A percentile compares a stretch with the other conserved stretches of the same genome.
These are phyloP conservation scores for Zalophus californianus DNA, from an alignment of 2,797 vertebrate genomes.

Conservation along the genomic window DNA sequence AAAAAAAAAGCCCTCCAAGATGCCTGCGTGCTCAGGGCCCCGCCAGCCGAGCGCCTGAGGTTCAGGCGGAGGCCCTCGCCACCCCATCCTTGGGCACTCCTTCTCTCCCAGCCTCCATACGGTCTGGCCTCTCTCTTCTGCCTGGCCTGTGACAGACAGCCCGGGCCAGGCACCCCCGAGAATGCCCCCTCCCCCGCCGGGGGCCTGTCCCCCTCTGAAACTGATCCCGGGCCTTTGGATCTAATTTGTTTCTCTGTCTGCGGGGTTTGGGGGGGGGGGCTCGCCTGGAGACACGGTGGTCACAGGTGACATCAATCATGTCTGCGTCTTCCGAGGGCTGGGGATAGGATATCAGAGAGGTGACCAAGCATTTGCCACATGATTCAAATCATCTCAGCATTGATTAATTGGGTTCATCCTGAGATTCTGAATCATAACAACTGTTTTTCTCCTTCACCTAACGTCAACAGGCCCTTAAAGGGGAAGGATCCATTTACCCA, in stretches of 20 bases:
- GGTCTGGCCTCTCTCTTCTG: constrained; percentile 75
- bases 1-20: constrained; percentile 56
- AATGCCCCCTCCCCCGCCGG: neutral
- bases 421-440: constrained; percentile 90
- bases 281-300: constrained; percentile 83
- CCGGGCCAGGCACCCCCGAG: constrained; percentile 54
- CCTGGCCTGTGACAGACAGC: constrained; percentile 66
- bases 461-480: constrained; percentile 89
- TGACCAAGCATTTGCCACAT: constrained; percentile 89
- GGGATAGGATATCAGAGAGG: constrained; percentile 91
- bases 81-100: neutral
- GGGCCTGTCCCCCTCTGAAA: constrained; percentile 88
- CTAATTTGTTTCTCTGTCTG: constrained; percentile 90
- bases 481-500: constrained; percentile 87
- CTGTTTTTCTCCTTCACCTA: constrained; percentile 89
- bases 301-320: constrained; percentile 90
- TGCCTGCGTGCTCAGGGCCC: constrained; percentile 59
- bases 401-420: constrained; percentile 92
- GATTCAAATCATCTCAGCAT: constrained; percentile 91
- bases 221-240: constrained; percentile 92
- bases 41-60: neutral
- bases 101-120: neutral
- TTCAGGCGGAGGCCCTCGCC: neutral
- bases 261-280: constrained; percentile 81
- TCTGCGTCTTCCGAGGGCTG: constrained; percentile 84